phyloP scores from a whole-genome alignment of 2,888 invertebrate species.

The Furcula furcula region DNA sequence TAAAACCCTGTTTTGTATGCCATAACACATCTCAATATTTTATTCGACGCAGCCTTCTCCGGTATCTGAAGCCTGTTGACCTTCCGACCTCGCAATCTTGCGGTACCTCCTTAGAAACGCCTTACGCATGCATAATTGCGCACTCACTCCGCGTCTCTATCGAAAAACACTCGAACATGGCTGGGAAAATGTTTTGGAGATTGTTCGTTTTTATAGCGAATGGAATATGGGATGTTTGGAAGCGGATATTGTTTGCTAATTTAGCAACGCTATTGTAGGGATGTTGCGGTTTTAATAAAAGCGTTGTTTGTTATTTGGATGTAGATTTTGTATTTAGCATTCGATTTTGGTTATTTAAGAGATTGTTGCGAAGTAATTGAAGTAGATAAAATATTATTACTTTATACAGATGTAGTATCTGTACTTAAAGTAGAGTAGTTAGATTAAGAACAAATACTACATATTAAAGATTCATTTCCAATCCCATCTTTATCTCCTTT shows the following conservation, averaged over 20 bases:
- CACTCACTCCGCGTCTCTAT: slow-evolving; percentile 40
- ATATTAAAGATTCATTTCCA: too few relatives aligned
- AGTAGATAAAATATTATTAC: too few relatives aligned
- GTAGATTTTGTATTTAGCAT: too few relatives aligned
- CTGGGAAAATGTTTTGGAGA: slow-evolving; percentile 18
- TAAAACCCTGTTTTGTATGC: slow-evolving; percentile 46
- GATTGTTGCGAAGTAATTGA: too few relatives aligned
- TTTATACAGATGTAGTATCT: too few relatives aligned
- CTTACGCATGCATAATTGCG: slow-evolving; percentile 63
- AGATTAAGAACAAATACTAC: too few relatives aligned
- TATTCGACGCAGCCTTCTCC: slow-evolving; percentile 46
- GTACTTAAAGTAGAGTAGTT: too few relatives aligned
- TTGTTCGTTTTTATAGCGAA: slow-evolving; percentile 11
- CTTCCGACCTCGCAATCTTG: slow-evolving; percentile 58
- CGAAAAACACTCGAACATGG: slow-evolving; percentile 29
- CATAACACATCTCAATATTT: slow-evolving; percentile 51
- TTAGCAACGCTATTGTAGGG: too few relatives aligned
- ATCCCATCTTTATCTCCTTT: too few relatives aligned
- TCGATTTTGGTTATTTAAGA: too few relatives aligned
- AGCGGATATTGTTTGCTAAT: background rate
- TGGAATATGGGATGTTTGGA: background rate
- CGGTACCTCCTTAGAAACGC: slow-evolving; percentile 50
- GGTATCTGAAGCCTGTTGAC: slow-evolving; percentile 63
- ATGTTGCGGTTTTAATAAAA: too few relatives aligned
- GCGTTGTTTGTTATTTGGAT: too few relatives aligned